Conservation (phyloP, 2,888 invertebrate genomes). For the Scaptomyza cyrtandrae region DNA sequence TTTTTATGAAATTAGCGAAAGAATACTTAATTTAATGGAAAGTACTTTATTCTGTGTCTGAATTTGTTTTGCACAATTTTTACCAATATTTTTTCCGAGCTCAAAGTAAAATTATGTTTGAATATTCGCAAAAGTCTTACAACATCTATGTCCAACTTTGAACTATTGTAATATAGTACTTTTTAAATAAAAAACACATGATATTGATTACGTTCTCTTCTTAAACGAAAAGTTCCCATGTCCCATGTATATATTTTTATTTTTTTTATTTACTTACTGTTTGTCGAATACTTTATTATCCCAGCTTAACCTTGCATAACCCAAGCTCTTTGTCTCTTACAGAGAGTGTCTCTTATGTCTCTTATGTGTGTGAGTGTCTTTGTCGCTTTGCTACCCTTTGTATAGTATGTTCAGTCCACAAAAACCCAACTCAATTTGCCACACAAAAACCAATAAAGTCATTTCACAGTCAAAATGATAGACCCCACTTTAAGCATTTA, state of each 20-base stretch:
- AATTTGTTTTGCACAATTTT: too few species aligned
- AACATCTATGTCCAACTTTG: not conserved
- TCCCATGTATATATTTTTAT: conserved; percentile 20
- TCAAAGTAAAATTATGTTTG: not conserved
- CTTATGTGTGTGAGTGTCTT: not conserved
- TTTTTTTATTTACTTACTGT: conserved; percentile 28
- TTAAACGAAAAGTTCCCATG: not conserved
- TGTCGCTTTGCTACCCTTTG: conserved; percentile 20
- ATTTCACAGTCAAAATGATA: conserved; percentile 62
- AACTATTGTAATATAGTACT: too few species aligned
- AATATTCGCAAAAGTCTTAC: not conserved
- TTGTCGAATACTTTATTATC: conserved; percentile 38
- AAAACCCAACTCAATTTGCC: conserved; percentile 32
- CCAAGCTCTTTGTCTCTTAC: conserved; percentile 27
- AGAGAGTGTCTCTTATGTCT: too few species aligned
- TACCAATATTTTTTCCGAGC: too few species aligned
- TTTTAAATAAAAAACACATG: not conserved
- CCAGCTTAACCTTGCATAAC: conserved; percentile 41
- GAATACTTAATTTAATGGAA: too few species aligned
- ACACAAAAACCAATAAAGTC: conserved; percentile 67
- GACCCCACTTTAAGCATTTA: not conserved
- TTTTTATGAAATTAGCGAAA: too few species aligned
- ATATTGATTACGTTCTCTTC: not conserved
- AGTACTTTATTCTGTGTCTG: too few species aligned
- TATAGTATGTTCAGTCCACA: conserved; percentile 2